Base-by-base conservation (phyloP, 2,113 vertebrate species). In the Rhea pennata region DNA sequence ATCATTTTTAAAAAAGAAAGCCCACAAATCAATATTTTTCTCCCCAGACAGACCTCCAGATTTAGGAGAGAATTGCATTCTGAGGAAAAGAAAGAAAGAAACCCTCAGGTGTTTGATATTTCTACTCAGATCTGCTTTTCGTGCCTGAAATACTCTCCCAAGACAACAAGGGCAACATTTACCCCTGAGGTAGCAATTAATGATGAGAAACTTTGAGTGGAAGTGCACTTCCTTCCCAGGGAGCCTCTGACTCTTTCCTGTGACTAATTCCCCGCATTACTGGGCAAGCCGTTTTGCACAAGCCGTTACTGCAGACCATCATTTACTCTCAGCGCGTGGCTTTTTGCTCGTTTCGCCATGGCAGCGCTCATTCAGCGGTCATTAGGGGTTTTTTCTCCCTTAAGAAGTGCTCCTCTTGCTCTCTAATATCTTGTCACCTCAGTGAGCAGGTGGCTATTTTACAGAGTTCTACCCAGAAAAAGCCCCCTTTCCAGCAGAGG, bases 151-250 rank as follows among this genome's bases (percentile, higher is more conserved):
- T 74, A 58, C 9, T 66, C 78, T 90, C 56, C 54, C 31, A 76
- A 62, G 66, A 40, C 50, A 51, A 36, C 36, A 53, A 75, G 53
- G 87, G 36, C 33, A 73, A n/a, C 62, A 10, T 85, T 86, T 64
- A 64, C n/a, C 79, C 64, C 56, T 83, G 46, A 88, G 54, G 59
- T 10, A 86, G 54, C 42, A 92, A 93, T 88, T 94, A 88, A 74
- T 80, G 46, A 77, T n/a, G 40, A 33, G 79, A 76, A 92, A 51
- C 7, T 77, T 73, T 46, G 77, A 64, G 40, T 53, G 29, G 67
- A 90, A 80, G 53, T 74, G 27, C 87, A 44, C 69, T 66, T 58
- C 20, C 4, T 79, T 84, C 31, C 7, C 5, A 48, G 36, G n/a
- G 44, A 48, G 92, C 72, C 14, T 48, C 31, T 51, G 51, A 10